Evolutionary conservation across 2,113 vertebrate species (phyloP), one percentile per base, ranked within the genome.

Genomic region (Nematolebias whitei): DNA sequence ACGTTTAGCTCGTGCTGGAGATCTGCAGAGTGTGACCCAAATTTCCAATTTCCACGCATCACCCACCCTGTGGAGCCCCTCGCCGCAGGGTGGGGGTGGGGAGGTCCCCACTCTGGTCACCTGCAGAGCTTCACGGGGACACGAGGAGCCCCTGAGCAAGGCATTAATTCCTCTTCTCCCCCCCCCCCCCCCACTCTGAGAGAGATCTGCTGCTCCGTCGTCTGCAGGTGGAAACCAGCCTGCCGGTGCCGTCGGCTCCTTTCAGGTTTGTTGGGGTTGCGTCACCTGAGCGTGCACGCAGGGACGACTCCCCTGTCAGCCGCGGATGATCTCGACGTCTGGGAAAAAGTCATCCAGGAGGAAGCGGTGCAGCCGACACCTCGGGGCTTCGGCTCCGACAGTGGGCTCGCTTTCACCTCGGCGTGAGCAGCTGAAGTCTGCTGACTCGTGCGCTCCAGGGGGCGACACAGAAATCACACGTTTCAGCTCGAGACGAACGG

Each of bases 1-100:
- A 77, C 83, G 66, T 63, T 63, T 12, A 68, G 78, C 67, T 61
- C 63, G 75, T 2, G 68, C 18, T 38, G 54, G 13, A 13, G 67
- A 61, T 70, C 68, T 3, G 58, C 78, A 79, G 80, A 83, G 62
- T 84, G 79, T 84, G 83, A 84, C 85, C 85, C 74, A 62, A 75
- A 77, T 87, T 76, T 65, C 20, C 12, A 5, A 67, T 81, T 83
- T 83, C 80, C 66, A 61, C 20, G 54, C 68, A 39, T 55, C 69
- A 39, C 43, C 71, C 26, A 29, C 67, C 48, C 55, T 40, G 54
- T 58, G 13, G 23, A 71, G 40, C 43, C 52, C 48, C 43, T 19
- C 0, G 39, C 59, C 11, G 5, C 2, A 5, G n/a, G n/a, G n/a
- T n/a, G n/a, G n/a, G n/a, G 55, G 66, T 39, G 16, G 20, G 43